phyloP scores from a whole-genome alignment of 2,888 invertebrate genomes.

The Leptopterna dolabrata region DNA sequence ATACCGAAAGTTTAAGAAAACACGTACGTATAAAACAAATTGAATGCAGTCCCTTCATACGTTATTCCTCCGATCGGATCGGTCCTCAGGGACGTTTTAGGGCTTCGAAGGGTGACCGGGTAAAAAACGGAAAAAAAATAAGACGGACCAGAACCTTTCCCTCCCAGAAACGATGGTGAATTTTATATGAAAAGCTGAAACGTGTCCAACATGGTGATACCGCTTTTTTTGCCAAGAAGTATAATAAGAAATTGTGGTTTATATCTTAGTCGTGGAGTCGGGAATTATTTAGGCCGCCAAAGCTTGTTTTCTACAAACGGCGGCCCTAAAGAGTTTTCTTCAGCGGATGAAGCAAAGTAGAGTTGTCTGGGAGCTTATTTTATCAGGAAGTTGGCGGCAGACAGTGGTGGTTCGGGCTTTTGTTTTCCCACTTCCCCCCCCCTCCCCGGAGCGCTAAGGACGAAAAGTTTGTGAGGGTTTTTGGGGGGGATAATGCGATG shows the following conservation, averaged over 20 bases:
- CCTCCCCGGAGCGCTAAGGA: not conserved
- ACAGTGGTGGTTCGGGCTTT: not conserved
- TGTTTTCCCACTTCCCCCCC: not conserved
- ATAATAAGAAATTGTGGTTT: slow-evolving; percentile 50
- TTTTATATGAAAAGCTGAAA: slow-evolving; percentile 51
- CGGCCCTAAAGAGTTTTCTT: not conserved
- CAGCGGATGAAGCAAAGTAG: not conserved
- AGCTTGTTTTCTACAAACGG: slow-evolving; percentile 3
- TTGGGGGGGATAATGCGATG: slow-evolving; percentile 1
- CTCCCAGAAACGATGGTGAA: slow-evolving; percentile 27
- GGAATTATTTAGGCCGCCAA: slow-evolving; percentile 43
- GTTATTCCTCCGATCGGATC: not conserved
- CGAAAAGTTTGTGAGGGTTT: not conserved
- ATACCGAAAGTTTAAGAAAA: not conserved
- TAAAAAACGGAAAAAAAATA: not conserved
- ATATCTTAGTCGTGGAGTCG: slow-evolving; percentile 41
- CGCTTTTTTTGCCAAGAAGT: not conserved
- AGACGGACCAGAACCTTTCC: not conserved
- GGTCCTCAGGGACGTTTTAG: slow-evolving; percentile 37
- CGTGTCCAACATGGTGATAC: slow-evolving; percentile 33
- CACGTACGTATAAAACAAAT: not conserved
- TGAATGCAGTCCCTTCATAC: not conserved
- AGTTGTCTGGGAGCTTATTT: not conserved
- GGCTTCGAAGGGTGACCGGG: not conserved
- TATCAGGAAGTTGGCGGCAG: not conserved